Evolutionary conservation across 2,888 invertebrate species (phyloP), one percentile per base, ranked within the genome.

Genomic region (Ellobium chinense): DNA sequence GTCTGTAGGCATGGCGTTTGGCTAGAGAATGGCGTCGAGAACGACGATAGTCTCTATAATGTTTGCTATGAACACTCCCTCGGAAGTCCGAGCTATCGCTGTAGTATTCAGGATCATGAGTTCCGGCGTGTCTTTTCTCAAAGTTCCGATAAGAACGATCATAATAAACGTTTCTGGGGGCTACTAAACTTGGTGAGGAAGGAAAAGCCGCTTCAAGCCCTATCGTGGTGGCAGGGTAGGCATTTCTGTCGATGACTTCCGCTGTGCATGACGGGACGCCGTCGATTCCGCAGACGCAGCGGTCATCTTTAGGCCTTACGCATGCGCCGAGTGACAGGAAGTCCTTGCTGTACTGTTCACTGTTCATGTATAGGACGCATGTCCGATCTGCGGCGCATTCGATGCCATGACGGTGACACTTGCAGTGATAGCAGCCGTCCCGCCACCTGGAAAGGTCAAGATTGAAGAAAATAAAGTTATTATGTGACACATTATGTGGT

Each of bases 281-380:
- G 74, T 84, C 84, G 56, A 82, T 69, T 14, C 84, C 84, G 68
- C 84, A 83, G 21, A 84, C 60, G 54, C 84, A 84, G 31, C 79
- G 81, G 12, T 79, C 74, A 46, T 83, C 79, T 12, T 56, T 65
- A 14, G 81, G 77, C 54, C 34, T 1, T 0, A 58, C n/a, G 60
- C 77, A 77, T 14, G 60, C 58, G 9, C 46, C 72, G 3, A 27
- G 39, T 18, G 39, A 58, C 31, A 37, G 9, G 7, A 31, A 14
- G 54, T 65, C 46, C 29, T 46, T 2, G 18, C 3, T 14, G 4
- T 21, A 34, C 14, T 7, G 54, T 5, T 68, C 27, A 29, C 68
- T 66, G 39, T 21, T 21, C 62, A 36, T 62, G 21, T 83, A 29
- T 2, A 24, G 34, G 60, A 73, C 70, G 69, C 84, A 84, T 7